Conservation (phyloP, 2,888 invertebrate genomes). For the Sthenelais limicola region DNA sequence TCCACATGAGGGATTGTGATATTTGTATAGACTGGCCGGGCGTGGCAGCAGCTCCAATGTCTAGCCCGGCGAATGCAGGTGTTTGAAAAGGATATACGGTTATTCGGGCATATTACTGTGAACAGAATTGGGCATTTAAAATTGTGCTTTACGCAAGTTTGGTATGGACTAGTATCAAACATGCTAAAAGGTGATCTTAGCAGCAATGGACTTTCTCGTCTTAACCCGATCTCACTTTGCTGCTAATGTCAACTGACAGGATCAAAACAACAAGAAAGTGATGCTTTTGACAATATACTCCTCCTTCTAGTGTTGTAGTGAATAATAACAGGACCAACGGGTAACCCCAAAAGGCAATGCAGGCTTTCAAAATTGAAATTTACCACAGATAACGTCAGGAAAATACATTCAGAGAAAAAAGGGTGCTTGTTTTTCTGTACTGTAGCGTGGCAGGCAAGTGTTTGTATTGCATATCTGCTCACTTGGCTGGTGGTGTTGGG, state of each 20-base stretch:
- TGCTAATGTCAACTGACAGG: conserved; percentile 35
- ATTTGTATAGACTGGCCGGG: conserved; percentile 35
- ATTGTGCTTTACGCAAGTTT: conserved; percentile 31
- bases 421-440: conserved; percentile 37
- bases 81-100: conserved; percentile 36
- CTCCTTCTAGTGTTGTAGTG: conserved; percentile 28
- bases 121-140: conserved; percentile 38
- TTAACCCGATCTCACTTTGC: conserved; percentile 38
- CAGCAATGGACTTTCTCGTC: conserved; percentile 39
- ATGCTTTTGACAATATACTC: conserved; percentile 37
- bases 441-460: conserved; percentile 32
- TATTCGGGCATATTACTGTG: conserved; percentile 36
- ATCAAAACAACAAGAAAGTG: conserved; percentile 30
- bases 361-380: conserved; percentile 38
- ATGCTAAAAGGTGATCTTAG: conserved; percentile 37
- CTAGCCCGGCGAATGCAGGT: conserved; percentile 22
- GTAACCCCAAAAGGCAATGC: conserved; percentile 35
- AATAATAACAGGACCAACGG: conserved; percentile 20
- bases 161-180: conserved; percentile 14
- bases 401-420: not conserved
- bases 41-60: conserved; percentile 20
- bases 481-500: conserved; percentile 28
- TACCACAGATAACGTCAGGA: conserved; percentile 24
- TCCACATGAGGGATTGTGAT: conserved; percentile 37
- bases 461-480: conserved; percentile 40